Evolutionary conservation across 2,113 vertebrate genomes (phyloP).

Genomic region (Callaeas wilsoni): DNA sequence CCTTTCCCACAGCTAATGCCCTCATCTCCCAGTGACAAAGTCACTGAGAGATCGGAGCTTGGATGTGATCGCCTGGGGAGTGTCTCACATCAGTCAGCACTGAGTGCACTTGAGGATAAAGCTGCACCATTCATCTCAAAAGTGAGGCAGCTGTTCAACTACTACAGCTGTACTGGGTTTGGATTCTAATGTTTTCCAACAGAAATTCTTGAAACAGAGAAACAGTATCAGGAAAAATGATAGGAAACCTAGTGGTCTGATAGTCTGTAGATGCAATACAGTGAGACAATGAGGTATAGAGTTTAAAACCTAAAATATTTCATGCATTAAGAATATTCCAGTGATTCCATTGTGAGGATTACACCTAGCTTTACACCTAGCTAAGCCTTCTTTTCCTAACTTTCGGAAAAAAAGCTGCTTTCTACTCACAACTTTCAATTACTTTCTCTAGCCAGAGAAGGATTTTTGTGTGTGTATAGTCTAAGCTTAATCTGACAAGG

Average conservation of each 20-base stretch:
- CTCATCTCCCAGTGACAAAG: neutral
- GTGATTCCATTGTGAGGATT: neutral
- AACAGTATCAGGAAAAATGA: neutral
- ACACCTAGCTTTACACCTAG: neutral
- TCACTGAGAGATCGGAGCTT: neutral
- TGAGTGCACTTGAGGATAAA: neutral
- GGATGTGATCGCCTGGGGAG: neutral
- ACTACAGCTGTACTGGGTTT: neutral
- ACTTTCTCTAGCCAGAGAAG: neutral
- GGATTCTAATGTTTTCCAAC: neutral
- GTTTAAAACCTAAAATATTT: neutral
- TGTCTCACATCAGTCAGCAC: neutral
- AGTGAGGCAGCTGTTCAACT: neutral
- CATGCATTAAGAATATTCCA: neutral
- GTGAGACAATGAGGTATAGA: neutral
- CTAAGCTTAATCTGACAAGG: slow-evolving; percentile 3
- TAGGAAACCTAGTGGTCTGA: neutral
- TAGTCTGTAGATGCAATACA: neutral
- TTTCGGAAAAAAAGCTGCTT: neutral
- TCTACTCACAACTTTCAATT: neutral
- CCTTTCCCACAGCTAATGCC: neutral
- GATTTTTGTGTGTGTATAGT: neutral
- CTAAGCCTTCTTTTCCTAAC: neutral
- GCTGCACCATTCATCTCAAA: neutral
- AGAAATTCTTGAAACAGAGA: neutral